Evolutionary conservation across 2,113 vertebrate species (phyloP), one percentile per base, ranked within the genome.

Genomic region (Notiomystis cincta): DNA sequence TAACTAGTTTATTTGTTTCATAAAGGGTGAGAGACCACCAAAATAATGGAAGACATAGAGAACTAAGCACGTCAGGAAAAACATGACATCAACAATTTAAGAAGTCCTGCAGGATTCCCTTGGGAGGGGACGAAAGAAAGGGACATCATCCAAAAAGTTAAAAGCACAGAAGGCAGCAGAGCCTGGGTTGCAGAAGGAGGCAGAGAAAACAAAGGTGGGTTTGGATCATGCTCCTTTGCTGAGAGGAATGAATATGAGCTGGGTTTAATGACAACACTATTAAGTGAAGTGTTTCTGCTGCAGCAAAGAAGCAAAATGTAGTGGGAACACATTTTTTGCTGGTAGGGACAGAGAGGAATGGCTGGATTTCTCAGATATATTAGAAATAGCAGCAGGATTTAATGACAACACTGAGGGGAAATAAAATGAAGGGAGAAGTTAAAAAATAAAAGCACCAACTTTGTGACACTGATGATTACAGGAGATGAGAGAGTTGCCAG

Each of bases 311-410:
- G 20, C 22, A 58, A 86, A 92, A 80, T 77, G 4, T 44, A 66
- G 33, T 73, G 13, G 53, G 61, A 96, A 84, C 81, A 86, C 64
- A 65, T 58, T 54, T 93, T 95, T 94, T 91, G 66, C 81, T 87
- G 21, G 28, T 85, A 76, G 84, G 81, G 78, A 93, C 84, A 84
- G 65, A 85, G 65, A 93, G 9, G 35, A 87, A 94, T 80, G 25
- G 35, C 54, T 54, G 45, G 31, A 54, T 82, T 87, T 82, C 75
- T 91, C 25, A 50, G 31, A 79, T 65, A 25, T 13, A 42, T 82
- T 76, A 69, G 77, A 93, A 69, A 71, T 28, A 97, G 22, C 53
- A 92, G 77, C 31, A 72, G 65, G 51, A 69, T 84, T 85, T 94
- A 87, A 91, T 66, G 42, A 31, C 7, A 66, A 45, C 54, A 38